Evolutionary conservation across 2,888 invertebrate species (phyloP).

Genomic region (Apamea epomidion): DNA sequence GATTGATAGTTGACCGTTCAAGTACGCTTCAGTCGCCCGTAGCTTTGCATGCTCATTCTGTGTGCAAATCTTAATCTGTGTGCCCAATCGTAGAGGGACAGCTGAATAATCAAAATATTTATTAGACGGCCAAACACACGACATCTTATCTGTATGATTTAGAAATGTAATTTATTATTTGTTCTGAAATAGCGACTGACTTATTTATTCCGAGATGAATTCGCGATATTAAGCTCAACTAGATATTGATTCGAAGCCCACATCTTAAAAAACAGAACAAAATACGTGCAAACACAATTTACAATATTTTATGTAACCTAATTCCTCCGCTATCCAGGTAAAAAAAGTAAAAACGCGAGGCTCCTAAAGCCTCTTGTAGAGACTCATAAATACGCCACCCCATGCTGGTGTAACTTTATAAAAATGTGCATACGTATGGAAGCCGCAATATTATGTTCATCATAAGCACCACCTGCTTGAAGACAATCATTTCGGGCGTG

Average conservation of each 20-base stretch:
- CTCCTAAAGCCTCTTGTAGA: slow-evolving; percentile 36
- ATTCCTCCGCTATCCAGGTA: slow-evolving; percentile 24
- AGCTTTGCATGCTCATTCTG: slow-evolving; percentile 68
- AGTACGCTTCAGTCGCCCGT: slow-evolving; percentile 79
- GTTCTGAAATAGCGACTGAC: slow-evolving; percentile 23
- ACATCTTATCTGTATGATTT: slow-evolving; percentile 47
- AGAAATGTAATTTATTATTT: slow-evolving; percentile 45
- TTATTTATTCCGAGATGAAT: slow-evolving; percentile 28
- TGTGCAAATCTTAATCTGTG: slow-evolving; percentile 76
- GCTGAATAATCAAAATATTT: slow-evolving; percentile 71
- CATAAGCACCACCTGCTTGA: slow-evolving; percentile 81
- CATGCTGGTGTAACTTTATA: slow-evolving; percentile 44
- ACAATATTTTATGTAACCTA: slow-evolving; percentile 38
- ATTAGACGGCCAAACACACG: slow-evolving; percentile 52
- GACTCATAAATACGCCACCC: slow-evolving; percentile 47
- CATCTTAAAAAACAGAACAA: slow-evolving; percentile 7
- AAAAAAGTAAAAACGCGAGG: slow-evolving; percentile 22
- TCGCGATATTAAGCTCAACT: neutral
- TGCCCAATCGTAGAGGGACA: slow-evolving; percentile 71
- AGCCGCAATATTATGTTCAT: slow-evolving; percentile 70
- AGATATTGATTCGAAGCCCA: neutral
- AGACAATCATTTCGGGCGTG: slow-evolving; percentile 78
- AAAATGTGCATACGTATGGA: slow-evolving; percentile 66
- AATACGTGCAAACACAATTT: slow-evolving; percentile 10
- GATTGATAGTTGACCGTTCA: slow-evolving; percentile 88